Base-by-base conservation (phyloP, 2,113 vertebrate genomes). In the Bucco capensis region DNA sequence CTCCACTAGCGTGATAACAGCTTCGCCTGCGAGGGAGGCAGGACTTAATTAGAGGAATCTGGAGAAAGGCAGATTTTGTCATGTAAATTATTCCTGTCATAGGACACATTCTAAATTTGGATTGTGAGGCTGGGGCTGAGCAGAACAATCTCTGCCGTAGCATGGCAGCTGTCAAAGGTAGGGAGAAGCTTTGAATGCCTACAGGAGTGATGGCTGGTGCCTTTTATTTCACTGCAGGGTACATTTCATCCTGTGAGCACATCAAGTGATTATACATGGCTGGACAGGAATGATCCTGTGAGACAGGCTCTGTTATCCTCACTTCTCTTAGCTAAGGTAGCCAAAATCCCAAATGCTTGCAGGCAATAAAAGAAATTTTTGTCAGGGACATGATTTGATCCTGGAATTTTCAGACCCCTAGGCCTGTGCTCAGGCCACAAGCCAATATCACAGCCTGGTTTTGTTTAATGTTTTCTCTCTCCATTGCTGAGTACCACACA, bases 61-160 rank as follows among this genome's bases (percentile, higher is more conserved):
- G 90, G 88, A 93, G 88, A 96, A 93, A 92, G 88, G 93, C 90
- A 93, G 93, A 94, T 96, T 96, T 96, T 96, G 95, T 96, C 94
- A 96, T 96, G 93, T 94, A 95, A 96, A 96, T 95, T 81, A 95
- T 96, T 95, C 90, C 71, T 93, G 94, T 95, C 93, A 96, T 19
- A 93, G 96, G 93, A 93, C 90, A 87, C 3, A 1, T 70, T 90
- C 93, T 96, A 94, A 93, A 96, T 96, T 96, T 94, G 96, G 93
- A 93, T 96, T 58, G 92, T 62, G 86, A 75, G 80, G 83, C 92
- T 90, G 73, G 56, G 80, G 94, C 93, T 94, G 96, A 93, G 93
- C 93, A 95, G 95, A 96, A 95, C 90, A 93, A 95, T 93, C 92
- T 95, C 90, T 86, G 90, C 77, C 0, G 1, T 70, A 94, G 86